These are phyloP conservation scores for Chlorospingus semifuscus DNA, from an alignment of 2,797 vertebrate species.

Conservation along the genomic window DNA sequence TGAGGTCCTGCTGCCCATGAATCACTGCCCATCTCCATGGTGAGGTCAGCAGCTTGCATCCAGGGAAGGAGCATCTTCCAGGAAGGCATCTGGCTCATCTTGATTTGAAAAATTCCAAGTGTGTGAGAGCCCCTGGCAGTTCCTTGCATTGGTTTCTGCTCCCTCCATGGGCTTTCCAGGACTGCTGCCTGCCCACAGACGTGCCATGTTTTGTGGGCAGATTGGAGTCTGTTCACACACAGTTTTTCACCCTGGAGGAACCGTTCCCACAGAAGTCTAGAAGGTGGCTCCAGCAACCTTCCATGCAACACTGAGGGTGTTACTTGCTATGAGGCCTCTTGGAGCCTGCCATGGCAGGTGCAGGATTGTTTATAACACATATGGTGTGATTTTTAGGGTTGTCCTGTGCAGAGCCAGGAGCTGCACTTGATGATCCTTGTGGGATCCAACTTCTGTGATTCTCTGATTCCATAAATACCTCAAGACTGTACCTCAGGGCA, in stretches of 20 bases:
- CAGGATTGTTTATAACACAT: background rate
- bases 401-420: background rate
- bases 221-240: background rate
- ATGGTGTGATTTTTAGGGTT: background rate
- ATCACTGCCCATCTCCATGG: fast-evolving
- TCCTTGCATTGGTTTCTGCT: background rate
- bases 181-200: background rate
- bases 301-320: background rate
- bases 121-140: background rate
- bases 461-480: background rate
- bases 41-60: background rate
- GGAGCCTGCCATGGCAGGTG: background rate
- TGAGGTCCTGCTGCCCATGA: background rate
- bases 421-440: background rate
- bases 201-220: background rate
- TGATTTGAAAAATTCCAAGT: background rate
- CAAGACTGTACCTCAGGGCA: background rate
- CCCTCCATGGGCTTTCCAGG: background rate
- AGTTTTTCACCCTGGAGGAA: background rate
- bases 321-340: background rate
- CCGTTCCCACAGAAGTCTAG: background rate
- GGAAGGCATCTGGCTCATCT: background rate
- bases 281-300: background rate
- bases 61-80: background rate
- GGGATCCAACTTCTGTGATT: background rate